Evolutionary conservation across 2,888 invertebrate species (phyloP).

Genomic region (Ophion obscuratus): DNA sequence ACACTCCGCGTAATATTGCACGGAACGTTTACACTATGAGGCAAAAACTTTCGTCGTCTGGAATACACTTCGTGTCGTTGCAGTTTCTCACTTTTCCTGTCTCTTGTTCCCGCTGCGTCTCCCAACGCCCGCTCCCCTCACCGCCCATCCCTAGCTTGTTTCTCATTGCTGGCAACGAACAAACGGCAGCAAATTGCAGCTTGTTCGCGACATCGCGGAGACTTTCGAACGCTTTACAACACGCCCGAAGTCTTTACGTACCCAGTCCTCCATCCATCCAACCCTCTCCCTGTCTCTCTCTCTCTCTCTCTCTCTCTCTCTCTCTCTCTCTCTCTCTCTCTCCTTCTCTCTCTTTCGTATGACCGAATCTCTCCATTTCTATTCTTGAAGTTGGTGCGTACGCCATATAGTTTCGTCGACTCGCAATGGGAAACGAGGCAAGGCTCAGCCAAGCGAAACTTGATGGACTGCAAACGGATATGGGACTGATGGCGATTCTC

Average conservation of each 20-base stretch:
- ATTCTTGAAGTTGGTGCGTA: slow-evolving; percentile 47
- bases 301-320: slow-evolving; percentile 59
- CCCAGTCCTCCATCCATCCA: slow-evolving; percentile 45
- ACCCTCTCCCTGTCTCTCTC: slow-evolving; percentile 48
- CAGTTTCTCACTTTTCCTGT: slow-evolving; percentile 1
- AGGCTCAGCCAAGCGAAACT: slow-evolving; percentile 42
- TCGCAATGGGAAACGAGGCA: slow-evolving; percentile 28
- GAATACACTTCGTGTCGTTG: slow-evolving; percentile 11
- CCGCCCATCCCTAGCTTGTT: slow-evolving; percentile 6
- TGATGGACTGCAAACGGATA: slow-evolving; percentile 63
- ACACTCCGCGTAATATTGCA: slow-evolving; percentile 10
- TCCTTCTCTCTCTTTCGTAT: slow-evolving; percentile 43
- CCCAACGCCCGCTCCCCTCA: slow-evolving; percentile 35
- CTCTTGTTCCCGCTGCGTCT: not conserved
- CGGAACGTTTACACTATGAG: slow-evolving; percentile 41
- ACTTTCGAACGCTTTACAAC: slow-evolving; percentile 45
- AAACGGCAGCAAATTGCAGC: slow-evolving; percentile 68
- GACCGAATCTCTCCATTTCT: slow-evolving; percentile 32
- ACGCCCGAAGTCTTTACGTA: slow-evolving; percentile 33
- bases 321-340: slow-evolving; percentile 50
- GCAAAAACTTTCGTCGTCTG: slow-evolving; percentile 25
- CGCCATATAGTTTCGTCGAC: slow-evolving; percentile 37
- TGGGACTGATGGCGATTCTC: slow-evolving; percentile 64
- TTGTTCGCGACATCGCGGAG: slow-evolving; percentile 67
- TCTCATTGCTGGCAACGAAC: slow-evolving; percentile 60